phyloP scores from a whole-genome alignment of 2,888 invertebrate species.

The Orchesella flavescens region DNA sequence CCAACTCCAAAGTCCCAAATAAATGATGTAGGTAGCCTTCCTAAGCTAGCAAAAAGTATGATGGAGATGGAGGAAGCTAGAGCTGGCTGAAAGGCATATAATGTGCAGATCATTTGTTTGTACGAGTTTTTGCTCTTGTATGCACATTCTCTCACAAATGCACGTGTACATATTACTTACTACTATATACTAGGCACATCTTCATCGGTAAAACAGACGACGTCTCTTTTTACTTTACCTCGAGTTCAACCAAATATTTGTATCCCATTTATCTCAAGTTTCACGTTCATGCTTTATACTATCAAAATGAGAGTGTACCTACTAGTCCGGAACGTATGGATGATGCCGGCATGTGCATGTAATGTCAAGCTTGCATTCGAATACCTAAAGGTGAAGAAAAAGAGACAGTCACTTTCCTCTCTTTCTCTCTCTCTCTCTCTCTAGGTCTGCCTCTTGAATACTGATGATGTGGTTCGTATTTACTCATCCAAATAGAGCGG shows the following conservation, averaged over 20 bases:
- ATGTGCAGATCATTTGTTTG: constrained; percentile 15
- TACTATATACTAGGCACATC: neutral
- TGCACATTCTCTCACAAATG: neutral
- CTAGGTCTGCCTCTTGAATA: neutral
- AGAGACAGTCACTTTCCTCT: no score
- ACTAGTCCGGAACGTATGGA: no score
- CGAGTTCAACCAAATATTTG: constrained; percentile 1
- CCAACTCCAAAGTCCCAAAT: no score
- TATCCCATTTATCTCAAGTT: neutral
- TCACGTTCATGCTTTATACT: neutral
- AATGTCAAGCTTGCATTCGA: no score
- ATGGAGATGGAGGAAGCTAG: no score
- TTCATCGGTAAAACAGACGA: constrained; percentile 9
- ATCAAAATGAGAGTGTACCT: no score
- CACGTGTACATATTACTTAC: no score
- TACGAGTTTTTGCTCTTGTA: constrained; percentile 3
- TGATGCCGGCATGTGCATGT: no score
- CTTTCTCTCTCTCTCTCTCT: no score
- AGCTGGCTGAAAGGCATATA: neutral
- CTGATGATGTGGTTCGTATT: constrained; percentile 46
- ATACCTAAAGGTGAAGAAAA: no score
- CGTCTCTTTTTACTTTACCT: neutral
- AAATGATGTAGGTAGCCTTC: no score
- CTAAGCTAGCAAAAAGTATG: no score
- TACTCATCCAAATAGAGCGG: constrained; percentile 51